Base-by-base conservation (phyloP, 2,113 vertebrate genomes). In the Prunella himalayana region DNA sequence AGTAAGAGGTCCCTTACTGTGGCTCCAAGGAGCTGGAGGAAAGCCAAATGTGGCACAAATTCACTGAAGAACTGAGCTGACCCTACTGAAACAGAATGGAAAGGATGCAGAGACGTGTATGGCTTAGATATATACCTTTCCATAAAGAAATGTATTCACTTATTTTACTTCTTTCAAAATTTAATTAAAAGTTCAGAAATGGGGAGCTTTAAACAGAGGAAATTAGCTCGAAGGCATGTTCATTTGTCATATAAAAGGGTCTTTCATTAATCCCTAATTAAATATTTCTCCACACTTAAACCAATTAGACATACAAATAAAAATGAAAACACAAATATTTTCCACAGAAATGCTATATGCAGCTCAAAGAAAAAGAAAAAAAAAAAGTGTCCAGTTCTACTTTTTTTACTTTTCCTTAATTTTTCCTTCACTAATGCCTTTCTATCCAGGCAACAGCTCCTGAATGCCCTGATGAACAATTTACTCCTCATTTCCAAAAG, bases 241-340 rank as follows among this genome's bases (percentile, higher is more conserved):
- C 56, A 41, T 83, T 84, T 81, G 28, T 49, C 87, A 86, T 92
- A 86, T 75, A 78, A 92, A 94, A 92, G 59, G 60, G 63, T 85
- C 82, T 88, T 94, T 87, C 88, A 85, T 89, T 94, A 92, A 91
- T 82, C 81, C 81, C 50, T 87, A 92, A 95, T 94, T 93, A 86
- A 88, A 45, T 84, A 89, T 69, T 91, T 94, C 69, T 94, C 80
- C 42, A 86, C 45, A 72, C 27, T 88, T 61, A 81, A 90, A 89
- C 76, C 69, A 90, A 31, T 72, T 93, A 86, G 42, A 83, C 80
- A 93, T 53, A 70, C 61, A 93, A 92, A 84, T 71, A 70, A 61
- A 50, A 94, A 88, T 22, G 15, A 88, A 86, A 81, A 63, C 45
- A 90, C 31, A 77, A 93, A 73, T 69, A 42, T 92, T 71, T 92